Base-by-base conservation (phyloP, 2,888 invertebrate genomes). In the Trachelus troglodyta region DNA sequence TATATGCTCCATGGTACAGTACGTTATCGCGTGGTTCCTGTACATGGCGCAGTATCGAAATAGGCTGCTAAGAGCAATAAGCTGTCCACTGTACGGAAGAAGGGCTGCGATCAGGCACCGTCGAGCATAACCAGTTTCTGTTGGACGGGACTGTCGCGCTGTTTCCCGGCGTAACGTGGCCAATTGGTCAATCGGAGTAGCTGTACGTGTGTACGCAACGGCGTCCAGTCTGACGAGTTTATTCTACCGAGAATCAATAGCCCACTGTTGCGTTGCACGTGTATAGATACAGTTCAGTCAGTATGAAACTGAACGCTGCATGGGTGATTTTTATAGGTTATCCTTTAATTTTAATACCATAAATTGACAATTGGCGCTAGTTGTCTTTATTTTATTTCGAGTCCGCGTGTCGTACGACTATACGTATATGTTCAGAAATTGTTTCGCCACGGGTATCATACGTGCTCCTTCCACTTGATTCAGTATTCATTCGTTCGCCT, bases 171-270 rank as follows among this genome's bases (percentile, higher is more conserved):
- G 81, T 81, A 82, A 81, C 83, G 80, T 80, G 80, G 83, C 82
- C 83, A 83, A 86, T 86, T 83, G 85, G 83, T 83, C 86, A 83
- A 85, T 86, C 79, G 71, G 71, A 71, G 71, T 71, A 12, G 31
- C 71, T 31, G 30, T 31, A 11, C 6, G 3, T 30, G n/a, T 56
- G 23, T 0, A 23, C 2, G 71, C 71, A 71, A 31, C 15, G 31
- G 31, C 31, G 71, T 71, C 71, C 71, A 71, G 71, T 71, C 71
- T 12, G 71, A 71, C 71, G 71, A 71, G 71, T 71, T 33, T 71
- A 31, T 71, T 71, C 33, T 71, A 12, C 71, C 71, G 31, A 33
- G 71, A 71, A 71, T 71, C 71, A 33, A 71, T 71, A 31, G 71
- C 4, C 31, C 71, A 33, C 71, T 56, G 56, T 56, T 23, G 56